Evolutionary conservation across 1,140 invertebrate genomes (phyloP).

Genomic region (Micrasema longulum): DNA sequence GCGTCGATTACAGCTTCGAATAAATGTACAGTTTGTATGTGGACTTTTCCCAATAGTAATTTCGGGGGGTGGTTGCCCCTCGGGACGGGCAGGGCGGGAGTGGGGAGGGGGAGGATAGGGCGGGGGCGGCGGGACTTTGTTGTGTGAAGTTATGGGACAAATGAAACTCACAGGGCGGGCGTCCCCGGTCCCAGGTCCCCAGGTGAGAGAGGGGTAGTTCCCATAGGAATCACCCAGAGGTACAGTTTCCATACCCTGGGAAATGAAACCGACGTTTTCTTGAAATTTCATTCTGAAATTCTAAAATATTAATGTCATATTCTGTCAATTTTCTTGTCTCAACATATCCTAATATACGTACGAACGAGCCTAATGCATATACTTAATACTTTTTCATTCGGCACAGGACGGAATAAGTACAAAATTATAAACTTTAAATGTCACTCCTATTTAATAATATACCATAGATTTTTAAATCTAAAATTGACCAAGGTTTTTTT

Average conservation of each 20-base stretch:
- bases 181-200: slow-evolving; percentile 9
- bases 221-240: slow-evolving; percentile 11
- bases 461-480: too few species aligned
- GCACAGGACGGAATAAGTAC: too few species aligned
- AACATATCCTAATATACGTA: too few species aligned
- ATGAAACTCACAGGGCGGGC: slow-evolving; percentile 40
- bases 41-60: slow-evolving; percentile 25
- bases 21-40: slow-evolving; percentile 17
- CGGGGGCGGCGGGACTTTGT: slow-evolving; percentile 20
- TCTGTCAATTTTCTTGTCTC: too few species aligned
- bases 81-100: slow-evolving; percentile 24
- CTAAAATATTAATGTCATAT: too few species aligned
- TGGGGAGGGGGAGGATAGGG: not conserved
- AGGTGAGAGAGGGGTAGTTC: not conserved
- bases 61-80: slow-evolving; percentile 8
- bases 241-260: slow-evolving; percentile 27
- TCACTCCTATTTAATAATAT: too few species aligned
- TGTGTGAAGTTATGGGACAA: slow-evolving; percentile 46
- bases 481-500: too few species aligned
- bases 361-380: too few species aligned
- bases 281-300: not conserved
- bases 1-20: slow-evolving; percentile 27
- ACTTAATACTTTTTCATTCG: too few species aligned
- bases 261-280: slow-evolving; percentile 25
- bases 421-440: too few species aligned